A percentile compares a stretch with the other conserved stretches of the same genome.
Conservation (phyloP, 2,113 vertebrate species). For the Siniperca chuatsi region DNA sequence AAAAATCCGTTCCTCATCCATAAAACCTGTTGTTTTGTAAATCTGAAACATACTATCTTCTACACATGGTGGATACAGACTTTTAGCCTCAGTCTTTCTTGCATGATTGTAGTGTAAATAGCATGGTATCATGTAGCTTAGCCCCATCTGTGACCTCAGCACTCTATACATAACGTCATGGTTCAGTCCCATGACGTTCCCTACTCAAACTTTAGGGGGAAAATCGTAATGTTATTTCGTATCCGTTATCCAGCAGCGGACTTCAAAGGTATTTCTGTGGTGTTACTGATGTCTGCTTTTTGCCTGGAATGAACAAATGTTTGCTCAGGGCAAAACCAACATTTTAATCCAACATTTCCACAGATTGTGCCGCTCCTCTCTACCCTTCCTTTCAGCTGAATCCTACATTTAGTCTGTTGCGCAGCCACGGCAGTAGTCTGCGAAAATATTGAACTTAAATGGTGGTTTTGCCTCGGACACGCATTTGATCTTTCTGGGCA, state of each 20-base stretch:
- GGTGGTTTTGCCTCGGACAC: background rate
- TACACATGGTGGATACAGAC: too few relatives aligned
- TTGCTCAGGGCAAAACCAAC: too few relatives aligned
- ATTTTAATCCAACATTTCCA: background rate
- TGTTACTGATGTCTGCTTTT: too few relatives aligned
- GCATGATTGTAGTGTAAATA: background rate
- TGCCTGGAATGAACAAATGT: too few relatives aligned
- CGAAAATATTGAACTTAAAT: background rate
- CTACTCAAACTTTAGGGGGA: background rate
- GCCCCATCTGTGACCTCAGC: background rate
- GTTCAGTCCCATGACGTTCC: background rate
- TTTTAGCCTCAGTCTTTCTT: background rate
- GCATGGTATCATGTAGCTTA: background rate
- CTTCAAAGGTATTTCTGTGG: background rate
- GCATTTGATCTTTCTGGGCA: background rate
- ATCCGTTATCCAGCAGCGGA: background rate
- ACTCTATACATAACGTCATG: background rate
- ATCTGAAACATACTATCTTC: background rate
- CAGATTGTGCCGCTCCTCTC: background rate
- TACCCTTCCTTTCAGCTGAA: background rate
- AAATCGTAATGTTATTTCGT: background rate
- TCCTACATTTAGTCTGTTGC: background rate
- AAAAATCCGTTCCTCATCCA: background rate
- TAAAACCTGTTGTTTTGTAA: background rate
- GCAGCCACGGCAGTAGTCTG: background rate